Base-by-base conservation (phyloP, 2,888 invertebrate genomes). In the Nysson spinosus region DNA sequence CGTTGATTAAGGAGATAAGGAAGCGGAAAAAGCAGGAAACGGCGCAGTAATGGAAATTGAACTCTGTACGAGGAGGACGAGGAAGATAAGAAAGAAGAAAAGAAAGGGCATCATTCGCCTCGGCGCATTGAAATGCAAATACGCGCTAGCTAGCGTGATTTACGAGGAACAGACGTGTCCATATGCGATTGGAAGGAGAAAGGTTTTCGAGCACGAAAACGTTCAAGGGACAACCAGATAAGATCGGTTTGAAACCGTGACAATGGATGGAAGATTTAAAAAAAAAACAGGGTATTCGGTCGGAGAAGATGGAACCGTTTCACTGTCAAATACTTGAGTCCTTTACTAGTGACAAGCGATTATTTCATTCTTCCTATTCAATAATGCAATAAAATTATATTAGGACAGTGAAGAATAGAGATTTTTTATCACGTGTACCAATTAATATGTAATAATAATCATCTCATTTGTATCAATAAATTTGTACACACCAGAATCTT, bases 71-170 rank as follows among this genome's bases (percentile, higher is more conserved):
- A 46, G 30, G 20, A 24, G 47, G 24, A 32, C 3, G 43, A 28
- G 26, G 39, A 20, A 20, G 49, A 30, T 12, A 20, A 50, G 42
- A 24, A 55, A 40, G 44, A 44, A 60, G 43, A 58, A 16, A 24
- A 35, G 16, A 39, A 24, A 11, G 34, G 40, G 52, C 66, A 30
- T 66, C 52, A 55, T 56, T 70, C 47, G 64, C 28, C 58, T 30
- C 32, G 63, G 58, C 60, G 70, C 76, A 79, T 80, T 80, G 70
- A 80, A 69, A 81, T 81, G 81, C 75, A 81, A 81, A 81, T 80
- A 72, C 63, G 42, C 58, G 60, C 28, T 46, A 49, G 66, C 55
- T 37, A 57, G 49, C 39, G 77, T 81, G 81, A 81, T 81, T 81
- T 81, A 81, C 72, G 80, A 81, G 69, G 62, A 67, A 64, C 68